A percentile compares a stretch with the other conserved stretches of the same genome.
phyloP scores from a whole-genome alignment of 2,113 vertebrate genomes.

The Atlantisia rogersi region DNA sequence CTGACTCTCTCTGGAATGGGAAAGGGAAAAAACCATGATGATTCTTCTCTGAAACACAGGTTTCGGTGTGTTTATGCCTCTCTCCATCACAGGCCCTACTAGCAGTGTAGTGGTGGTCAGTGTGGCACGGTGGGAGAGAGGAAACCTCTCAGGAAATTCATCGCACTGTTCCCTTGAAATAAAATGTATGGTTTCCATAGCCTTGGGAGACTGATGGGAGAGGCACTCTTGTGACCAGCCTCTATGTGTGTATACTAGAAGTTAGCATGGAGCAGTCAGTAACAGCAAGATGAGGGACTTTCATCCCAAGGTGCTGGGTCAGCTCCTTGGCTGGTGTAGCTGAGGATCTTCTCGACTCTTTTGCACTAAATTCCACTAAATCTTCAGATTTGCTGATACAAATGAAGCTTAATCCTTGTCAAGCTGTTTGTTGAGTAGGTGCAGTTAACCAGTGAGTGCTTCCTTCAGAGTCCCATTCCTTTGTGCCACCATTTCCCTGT shows the following conservation, averaged over 20 bases:
- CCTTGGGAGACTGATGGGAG: background rate
- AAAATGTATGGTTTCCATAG: background rate
- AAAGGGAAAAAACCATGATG: background rate
- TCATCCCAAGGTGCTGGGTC: background rate
- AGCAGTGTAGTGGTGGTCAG: background rate
- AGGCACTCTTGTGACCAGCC: background rate
- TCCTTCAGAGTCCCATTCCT: background rate
- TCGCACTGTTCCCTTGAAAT: background rate
- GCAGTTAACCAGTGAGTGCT: background rate
- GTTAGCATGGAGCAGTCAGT: background rate
- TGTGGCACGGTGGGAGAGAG: background rate
- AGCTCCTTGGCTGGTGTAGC: background rate
- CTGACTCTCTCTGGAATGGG: background rate
- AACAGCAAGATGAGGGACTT: background rate
- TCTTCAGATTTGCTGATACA: background rate
- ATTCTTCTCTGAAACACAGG: background rate
- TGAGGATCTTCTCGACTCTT: background rate
- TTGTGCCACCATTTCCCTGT: background rate
- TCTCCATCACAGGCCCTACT: background rate
- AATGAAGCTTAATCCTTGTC: background rate
- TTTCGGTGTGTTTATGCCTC: rapidly evolving
- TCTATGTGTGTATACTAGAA: background rate
- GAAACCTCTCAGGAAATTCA: background rate
- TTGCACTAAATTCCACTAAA: background rate
- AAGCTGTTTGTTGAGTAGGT: background rate